These are phyloP conservation scores for Lates japonicus DNA, from an alignment of 2,797 vertebrate species.

Conservation along the genomic window DNA sequence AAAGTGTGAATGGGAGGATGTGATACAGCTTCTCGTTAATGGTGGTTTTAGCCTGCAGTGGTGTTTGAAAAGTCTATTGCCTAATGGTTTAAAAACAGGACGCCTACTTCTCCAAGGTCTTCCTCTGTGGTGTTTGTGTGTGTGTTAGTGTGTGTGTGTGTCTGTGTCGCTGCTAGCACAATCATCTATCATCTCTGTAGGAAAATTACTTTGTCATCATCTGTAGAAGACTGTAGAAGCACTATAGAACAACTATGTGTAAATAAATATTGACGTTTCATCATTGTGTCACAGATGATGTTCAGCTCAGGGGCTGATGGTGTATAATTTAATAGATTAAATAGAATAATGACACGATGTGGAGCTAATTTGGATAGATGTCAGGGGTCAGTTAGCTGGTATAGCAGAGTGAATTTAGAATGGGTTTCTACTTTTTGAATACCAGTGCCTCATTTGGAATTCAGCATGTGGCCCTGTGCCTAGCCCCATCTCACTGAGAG, in stretches of 20 bases:
- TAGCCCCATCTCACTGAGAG: constrained; percentile 80
- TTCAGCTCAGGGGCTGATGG: constrained; percentile 1
- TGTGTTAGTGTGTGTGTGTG: not conserved
- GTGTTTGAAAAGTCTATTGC: constrained; percentile 54
- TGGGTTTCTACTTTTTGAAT: constrained; percentile 67
- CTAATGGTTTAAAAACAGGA: constrained; percentile 60
- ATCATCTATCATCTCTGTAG: constrained; percentile 30
- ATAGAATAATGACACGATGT: constrained; percentile 50
- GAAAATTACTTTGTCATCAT: constrained; percentile 37
- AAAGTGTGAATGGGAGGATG: constrained; percentile 71
- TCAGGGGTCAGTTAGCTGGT: constrained; percentile 58
- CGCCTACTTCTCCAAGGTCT: constrained; percentile 47
- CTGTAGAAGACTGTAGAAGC: constrained; percentile 23
- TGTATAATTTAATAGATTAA: constrained; percentile 42
- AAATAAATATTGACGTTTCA: constrained; percentile 45
- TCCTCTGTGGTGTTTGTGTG: constrained; percentile 2
- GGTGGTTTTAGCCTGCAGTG: constrained; percentile 45
- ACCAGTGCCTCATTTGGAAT: constrained; percentile 81
- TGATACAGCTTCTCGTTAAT: constrained; percentile 51
- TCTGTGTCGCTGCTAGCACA: not conserved
- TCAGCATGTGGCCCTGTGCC: constrained; percentile 77
- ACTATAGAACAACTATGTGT: not conserved
- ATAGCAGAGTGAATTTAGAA: constrained; percentile 52
- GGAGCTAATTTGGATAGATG: constrained; percentile 53
- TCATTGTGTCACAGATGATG: constrained; percentile 23